Base-by-base conservation (phyloP, 2,888 invertebrate genomes). In the Dichetophora obliterata region DNA sequence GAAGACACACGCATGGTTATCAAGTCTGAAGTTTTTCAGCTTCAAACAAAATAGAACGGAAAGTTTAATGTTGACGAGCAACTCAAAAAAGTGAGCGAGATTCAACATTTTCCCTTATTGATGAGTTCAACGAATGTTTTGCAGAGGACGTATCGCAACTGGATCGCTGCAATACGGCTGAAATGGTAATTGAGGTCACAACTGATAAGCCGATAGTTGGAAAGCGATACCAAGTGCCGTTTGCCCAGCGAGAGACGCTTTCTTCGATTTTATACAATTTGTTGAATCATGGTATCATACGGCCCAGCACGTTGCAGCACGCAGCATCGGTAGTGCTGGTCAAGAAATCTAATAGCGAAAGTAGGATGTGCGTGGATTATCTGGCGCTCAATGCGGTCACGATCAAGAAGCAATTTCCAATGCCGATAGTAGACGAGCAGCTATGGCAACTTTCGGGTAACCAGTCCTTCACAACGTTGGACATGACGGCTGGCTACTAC, bases 381-480 rank as follows among this genome's bases (percentile, higher is more conserved):
- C 59, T 79, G 0, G 76, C 76, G 6, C 24, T 82, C 11, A 80
- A 80, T 27, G 68, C 77, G 8, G 76, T 78, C 3, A 81, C 80
- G 3, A 73, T 78, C 1, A 80, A 80, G 27, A 79, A 81, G 57
- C 77, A 78, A 16, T 80, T 70, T 37, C 59, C 75, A n/a, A 80
- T 82, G 82, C 81, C 78, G 34, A 34, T 80, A 14, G 75, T 81
- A 1, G 80, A 81, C 37, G 80, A 79, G 27, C 80, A 79, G 14
- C 65, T 82, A 9, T 76, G 77, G 8, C 66, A 63, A 22, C 50
- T 88, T 24, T 37, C 79, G 0, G 83, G 84, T 4, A 80, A 81
- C 22, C 78, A 65, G n/a, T 84, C 80, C 73, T 88, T 83, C 71
- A 84, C 85, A 5, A 81, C 75, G 3, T 63, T 88, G 2, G 86